Evolutionary conservation across 1,140 invertebrate genomes (phyloP), one percentile per base, ranked within the genome.

Genomic region (Telenomus remus): DNA sequence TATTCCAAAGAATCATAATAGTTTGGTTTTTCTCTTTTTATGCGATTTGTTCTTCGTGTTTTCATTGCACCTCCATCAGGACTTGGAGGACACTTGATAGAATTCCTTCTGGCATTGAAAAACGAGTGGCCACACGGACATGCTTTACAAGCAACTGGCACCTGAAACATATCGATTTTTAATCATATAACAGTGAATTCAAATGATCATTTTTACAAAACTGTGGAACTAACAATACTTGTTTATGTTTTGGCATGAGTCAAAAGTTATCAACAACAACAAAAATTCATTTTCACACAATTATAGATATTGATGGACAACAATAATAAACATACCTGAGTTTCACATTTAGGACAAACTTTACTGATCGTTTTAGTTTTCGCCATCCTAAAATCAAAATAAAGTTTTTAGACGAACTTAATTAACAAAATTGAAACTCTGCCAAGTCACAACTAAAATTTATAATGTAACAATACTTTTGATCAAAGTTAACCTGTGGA

Each of bases 1-100:
- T 92, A 92, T 88, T 95, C 93, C 76, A 94, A 89, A 7, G 93
- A 91, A 89, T 95, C 94, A 76, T 95, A 95, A 87, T 94, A 95
- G 89, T 95, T 93, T 34, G 93, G 93, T 80, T 94, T 94, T 60
- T 93, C 92, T 54, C 94, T 85, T 79, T 94, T 91, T 11, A 95
- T 92, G 57, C 94, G 85, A 76, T 93, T 93, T 0, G 94, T 95
- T 63, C 94, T 86, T 43, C 94, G 82, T 27, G 85, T 86, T 79
- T 86, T 86, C 82, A 87, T 87, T 27, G 83, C 82, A 16, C 87
- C 84, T 49, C 73, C 63, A n/a, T 88, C 86, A 39, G 88, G 87
- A 80, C 87, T 88, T 4, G 87, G 87, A 51, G 86, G 86, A 77
- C 84, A 87, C 77, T 87, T 88, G 76, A 82, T 89, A 0, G 90